These are phyloP conservation scores for Fragum sueziense DNA, from an alignment of 2,888 invertebrate genomes.

Conservation along the genomic window DNA sequence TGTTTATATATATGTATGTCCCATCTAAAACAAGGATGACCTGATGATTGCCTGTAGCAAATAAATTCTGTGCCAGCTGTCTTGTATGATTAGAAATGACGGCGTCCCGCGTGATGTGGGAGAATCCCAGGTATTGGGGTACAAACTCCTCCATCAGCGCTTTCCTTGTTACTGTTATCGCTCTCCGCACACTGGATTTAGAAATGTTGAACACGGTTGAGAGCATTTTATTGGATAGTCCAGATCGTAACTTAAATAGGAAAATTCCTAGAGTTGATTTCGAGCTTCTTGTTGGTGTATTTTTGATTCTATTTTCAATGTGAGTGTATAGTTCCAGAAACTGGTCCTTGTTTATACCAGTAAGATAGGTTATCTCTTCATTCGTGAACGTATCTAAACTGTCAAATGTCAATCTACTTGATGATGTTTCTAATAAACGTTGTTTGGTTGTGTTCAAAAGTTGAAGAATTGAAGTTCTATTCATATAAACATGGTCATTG, in stretches of 20 bases:
- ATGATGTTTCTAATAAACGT: background rate
- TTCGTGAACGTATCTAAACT: background rate
- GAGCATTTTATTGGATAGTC: constrained; percentile 40
- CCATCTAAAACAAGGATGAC: constrained; percentile 49
- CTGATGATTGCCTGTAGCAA: constrained; percentile 12
- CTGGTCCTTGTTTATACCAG: constrained; percentile 28
- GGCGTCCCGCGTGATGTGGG: constrained; percentile 29
- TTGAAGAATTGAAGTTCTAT: background rate
- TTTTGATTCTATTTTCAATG: constrained; percentile 21
- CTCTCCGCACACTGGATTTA: constrained; percentile 46
- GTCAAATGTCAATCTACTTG: background rate
- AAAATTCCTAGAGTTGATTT: constrained; percentile 47
- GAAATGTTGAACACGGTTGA: constrained; percentile 40
- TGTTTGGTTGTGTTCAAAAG: background rate
- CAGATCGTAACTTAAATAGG: constrained; percentile 44
- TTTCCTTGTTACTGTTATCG: constrained; percentile 35
- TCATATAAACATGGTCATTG: background rate
- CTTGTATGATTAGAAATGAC: constrained; percentile 49
- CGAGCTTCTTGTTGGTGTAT: constrained; percentile 28
- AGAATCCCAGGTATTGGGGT: constrained; percentile 34
- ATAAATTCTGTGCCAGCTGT: constrained; percentile 38
- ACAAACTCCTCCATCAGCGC: constrained; percentile 37
- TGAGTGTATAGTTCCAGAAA: constrained; percentile 38
- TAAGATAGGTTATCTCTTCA: constrained; percentile 23
- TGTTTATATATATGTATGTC: constrained; percentile 56